Evolutionary conservation across 1,140 invertebrate genomes (phyloP), one percentile per base, ranked within the genome.

Genomic region (Vanessa atalanta): DNA sequence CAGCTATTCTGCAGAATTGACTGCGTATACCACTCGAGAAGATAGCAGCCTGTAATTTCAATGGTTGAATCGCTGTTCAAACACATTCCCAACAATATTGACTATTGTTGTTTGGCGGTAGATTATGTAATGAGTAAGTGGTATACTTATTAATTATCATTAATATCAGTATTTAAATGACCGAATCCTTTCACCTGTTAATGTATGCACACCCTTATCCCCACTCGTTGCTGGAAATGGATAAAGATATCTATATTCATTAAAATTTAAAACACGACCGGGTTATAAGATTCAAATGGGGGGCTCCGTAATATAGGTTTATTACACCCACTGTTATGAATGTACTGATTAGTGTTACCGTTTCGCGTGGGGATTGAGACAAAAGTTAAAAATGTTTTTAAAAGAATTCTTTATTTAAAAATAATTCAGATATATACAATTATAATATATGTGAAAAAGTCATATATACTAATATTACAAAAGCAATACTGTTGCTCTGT

Each of bases 241-340:
- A 61, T 61, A 61, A 61, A 61, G 57, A 61, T 61, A 61, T 61
- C 57, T 31, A 37, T 61, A 61, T 61, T 61, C 57, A 65, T 65
- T 87, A 87, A 87, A 83, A 87, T 86, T 88, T 87, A 87, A 87
- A 87, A 86, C 82, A 79, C 81, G 83, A 47, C 15, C 74, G 71
- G 78, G 80, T 78, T 84, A 79, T 85, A 86, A 86, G 82, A 88
- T 82, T 83, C 80, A 81, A 84, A 86, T 80, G 82, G 80, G 75
- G 82, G 77, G 79, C 50, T 65, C 16, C 64, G 64, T 65, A 65
- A 65, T 65, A 65, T 50, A 50, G 64, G 43, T 65, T 65, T 65
- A 65, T 65, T 65, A 76, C 70, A 20, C 12, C 48, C 57, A 43
- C 72, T 57, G 31, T 69, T 74, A 69, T 69, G 47, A 69, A 68